phyloP scores from a whole-genome alignment of 1,140 invertebrate genomes.

The Chymomyza costata region DNA sequence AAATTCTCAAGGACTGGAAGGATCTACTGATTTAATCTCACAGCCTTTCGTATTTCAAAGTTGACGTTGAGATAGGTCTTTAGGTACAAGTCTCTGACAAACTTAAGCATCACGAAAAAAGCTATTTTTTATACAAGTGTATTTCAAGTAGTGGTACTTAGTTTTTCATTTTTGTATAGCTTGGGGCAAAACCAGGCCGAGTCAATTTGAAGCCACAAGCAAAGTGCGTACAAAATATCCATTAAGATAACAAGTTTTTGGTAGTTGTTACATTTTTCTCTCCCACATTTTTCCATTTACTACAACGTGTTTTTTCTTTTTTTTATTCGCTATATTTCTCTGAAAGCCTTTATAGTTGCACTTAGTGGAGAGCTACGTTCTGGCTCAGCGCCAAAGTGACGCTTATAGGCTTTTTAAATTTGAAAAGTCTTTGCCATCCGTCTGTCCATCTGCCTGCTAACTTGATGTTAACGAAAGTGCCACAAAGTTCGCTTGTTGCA shows the following conservation, averaged over 20 bases:
- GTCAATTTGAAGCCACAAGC: slow-evolving; percentile 68
- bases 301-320: slow-evolving; percentile 1
- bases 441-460: background rate
- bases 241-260: slow-evolving; percentile 73
- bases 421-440: slow-evolving; percentile 47
- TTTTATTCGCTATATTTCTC: slow-evolving; percentile 22
- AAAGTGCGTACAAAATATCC: slow-evolving; percentile 65
- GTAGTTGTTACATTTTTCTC: slow-evolving; percentile 63
- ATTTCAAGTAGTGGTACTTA: no score
- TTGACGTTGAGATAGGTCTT: no score
- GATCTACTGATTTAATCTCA: no score
- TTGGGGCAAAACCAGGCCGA: no score
- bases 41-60: no score
- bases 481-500: slow-evolving; percentile 34
- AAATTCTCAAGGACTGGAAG: no score
- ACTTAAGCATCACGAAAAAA: no score
- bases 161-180: no score
- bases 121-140: no score
- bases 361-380: slow-evolving; percentile 47
- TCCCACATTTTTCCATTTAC: background rate
- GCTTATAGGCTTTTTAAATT: slow-evolving; percentile 70
- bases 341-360: slow-evolving; percentile 45
- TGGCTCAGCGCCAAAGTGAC: slow-evolving; percentile 63
- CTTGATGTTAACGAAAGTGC: no score
- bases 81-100: no score